A percentile compares a stretch with the other conserved stretches of the same genome.
Evolutionary conservation across 30 jellyfish, hydroid and myxozoan genomes (phyloP).

Genomic region (Haliclystus octoradiatus): DNA sequence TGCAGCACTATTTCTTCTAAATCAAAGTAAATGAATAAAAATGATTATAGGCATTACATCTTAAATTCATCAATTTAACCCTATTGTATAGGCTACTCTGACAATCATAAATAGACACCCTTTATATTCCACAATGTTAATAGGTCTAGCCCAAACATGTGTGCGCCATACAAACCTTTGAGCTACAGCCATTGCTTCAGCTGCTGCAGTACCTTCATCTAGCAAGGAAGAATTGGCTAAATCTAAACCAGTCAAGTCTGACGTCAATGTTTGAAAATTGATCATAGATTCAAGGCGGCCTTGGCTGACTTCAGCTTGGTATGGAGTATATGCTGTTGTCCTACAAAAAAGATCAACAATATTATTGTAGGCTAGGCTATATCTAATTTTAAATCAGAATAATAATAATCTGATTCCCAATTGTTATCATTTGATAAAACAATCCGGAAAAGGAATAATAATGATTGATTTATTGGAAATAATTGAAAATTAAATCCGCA

Average conservation of each 20-base stretch:
- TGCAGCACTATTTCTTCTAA: too few relatives aligned
- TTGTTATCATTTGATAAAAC: not conserved
- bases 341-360: slow-evolving; percentile 7
- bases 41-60: too few relatives aligned
- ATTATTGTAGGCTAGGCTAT: not conserved
- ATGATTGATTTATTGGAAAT: too few relatives aligned
- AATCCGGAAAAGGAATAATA: not conserved
- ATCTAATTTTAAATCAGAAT: not conserved
- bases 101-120: too few relatives aligned
- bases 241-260: slow-evolving; percentile 74
- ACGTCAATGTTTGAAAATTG: slow-evolving; percentile 78
- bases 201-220: slow-evolving; percentile 98
- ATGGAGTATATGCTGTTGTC: slow-evolving; percentile 95
- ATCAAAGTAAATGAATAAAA: too few relatives aligned
- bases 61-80: too few relatives aligned
- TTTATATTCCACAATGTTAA: too few relatives aligned
- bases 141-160: too few relatives aligned
- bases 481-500: too few relatives aligned
- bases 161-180: too few relatives aligned
- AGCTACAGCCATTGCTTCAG: slow-evolving; percentile 92
- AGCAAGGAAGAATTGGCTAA: slow-evolving; percentile 86
- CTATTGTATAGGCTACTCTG: too few relatives aligned
- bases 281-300: slow-evolving; percentile 93
- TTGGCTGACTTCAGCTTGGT: slow-evolving; percentile 85
- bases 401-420: not conserved